These are phyloP conservation scores for Eupithecia centaureata DNA, from an alignment of 2,888 invertebrate genomes.

Conservation along the genomic window DNA sequence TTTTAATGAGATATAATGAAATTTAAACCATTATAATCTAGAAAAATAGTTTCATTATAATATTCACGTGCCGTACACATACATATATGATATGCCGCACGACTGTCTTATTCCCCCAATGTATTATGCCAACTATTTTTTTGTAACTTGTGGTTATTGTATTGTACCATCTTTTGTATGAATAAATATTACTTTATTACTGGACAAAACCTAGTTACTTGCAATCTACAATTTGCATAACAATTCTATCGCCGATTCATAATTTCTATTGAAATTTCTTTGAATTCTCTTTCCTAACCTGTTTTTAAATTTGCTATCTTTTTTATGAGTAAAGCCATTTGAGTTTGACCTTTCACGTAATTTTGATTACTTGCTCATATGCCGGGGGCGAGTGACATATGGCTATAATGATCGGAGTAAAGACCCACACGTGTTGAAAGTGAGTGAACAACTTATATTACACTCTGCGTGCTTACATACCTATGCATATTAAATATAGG, in stretches of 20 bases:
- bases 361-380: conserved; percentile 2
- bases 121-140: too few species aligned
- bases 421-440: background rate
- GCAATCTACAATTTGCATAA: background rate
- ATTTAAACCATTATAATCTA: too few species aligned
- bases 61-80: too few species aligned
- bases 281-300: background rate
- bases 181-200: too few species aligned
- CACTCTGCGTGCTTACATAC: background rate
- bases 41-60: too few species aligned
- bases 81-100: too few species aligned
- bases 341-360: background rate
- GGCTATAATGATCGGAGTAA: background rate
- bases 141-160: too few species aligned
- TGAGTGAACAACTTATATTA: background rate
- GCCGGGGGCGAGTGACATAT: background rate
- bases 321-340: background rate
- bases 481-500: background rate
- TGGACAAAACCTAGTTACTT: too few species aligned
- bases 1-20: too few species aligned
- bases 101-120: too few species aligned
- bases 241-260: background rate
- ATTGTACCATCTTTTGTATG: too few species aligned
- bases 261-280: background rate
- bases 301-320: background rate